Evolutionary conservation across 2,888 invertebrate species (phyloP), one percentile per base, ranked within the genome.

Genomic region (Alentia gelatinosa): DNA sequence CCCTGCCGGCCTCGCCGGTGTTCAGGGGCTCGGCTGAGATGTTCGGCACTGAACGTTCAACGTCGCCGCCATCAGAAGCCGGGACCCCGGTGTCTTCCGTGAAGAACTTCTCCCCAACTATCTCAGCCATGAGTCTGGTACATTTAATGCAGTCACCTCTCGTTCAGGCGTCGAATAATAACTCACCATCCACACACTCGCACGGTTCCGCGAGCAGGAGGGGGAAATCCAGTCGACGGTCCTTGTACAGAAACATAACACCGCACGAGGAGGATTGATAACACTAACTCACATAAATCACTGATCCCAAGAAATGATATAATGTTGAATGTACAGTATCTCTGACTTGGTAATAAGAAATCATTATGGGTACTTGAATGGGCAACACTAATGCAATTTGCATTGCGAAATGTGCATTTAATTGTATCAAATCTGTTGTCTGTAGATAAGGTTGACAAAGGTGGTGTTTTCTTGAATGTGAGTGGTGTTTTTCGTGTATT

Each of bases 81-180:
- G 30, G 47, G 33, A 42, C 86, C 0, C 50, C 86, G 0, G n/a
- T n/a, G n/a, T 33, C 86, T 1, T 47, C 50, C 19, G 86, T 42
- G 30, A 86, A 33, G 47, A 47, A 47, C 5, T 86, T 47, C 50
- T 86, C 86, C 1, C 86, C 86, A 4, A 47, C 47, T 86, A 86
- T 86, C 9, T 86, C 86, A 33, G 50, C 86, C 7, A 86, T 86
- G 86, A 86, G 86, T 47, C 50, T 86, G 12, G 86, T 50, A 23
- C 86, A 86, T 35, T 30, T 86, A 23, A 86, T 86, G 86, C 86
- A 86, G 30, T 47, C 47, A n/a, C 86, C 86, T 1, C 35, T 86
- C 9, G 42, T 86, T 1, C 47, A 86, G 30, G 33, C 1, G 15
- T 42, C 86, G 9, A 39, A 7, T 86, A 26, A 7, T 3, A n/a